Conservation (phyloP, 2,113 vertebrate genomes). For the Thryonomys swinderianus region DNA sequence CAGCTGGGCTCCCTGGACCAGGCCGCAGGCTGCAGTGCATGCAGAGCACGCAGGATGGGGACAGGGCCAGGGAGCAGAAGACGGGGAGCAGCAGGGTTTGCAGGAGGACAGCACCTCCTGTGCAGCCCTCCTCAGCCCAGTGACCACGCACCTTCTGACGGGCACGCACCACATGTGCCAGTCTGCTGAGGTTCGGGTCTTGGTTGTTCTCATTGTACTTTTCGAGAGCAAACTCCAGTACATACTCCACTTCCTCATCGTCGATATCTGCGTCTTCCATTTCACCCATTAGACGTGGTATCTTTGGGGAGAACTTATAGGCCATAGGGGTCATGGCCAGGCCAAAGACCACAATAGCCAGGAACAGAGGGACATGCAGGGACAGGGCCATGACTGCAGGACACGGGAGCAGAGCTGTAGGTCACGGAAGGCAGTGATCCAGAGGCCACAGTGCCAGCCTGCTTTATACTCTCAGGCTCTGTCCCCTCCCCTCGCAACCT, state of each 20-base stretch:
- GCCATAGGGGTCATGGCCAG: background rate
- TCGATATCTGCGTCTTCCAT: accelerated
- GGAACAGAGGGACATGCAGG: accelerated
- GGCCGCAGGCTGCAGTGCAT: background rate
- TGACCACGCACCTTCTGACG: slow-evolving; percentile 86
- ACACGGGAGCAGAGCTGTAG: background rate
- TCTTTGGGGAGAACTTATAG: background rate
- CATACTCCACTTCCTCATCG: slow-evolving; percentile 60
- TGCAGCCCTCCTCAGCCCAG: background rate
- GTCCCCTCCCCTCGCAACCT: accelerated
- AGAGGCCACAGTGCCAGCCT: background rate
- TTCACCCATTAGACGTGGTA: slow-evolving; percentile 69
- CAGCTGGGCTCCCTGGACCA: background rate
- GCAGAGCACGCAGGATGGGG: background rate
- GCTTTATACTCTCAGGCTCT: accelerated
- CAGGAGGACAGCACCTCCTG: background rate
- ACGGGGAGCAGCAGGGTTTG: background rate
- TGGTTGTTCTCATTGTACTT: slow-evolving; percentile 90
- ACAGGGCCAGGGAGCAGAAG: background rate
- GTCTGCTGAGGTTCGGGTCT: slow-evolving; percentile 81
- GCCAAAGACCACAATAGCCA: slow-evolving; percentile 12
- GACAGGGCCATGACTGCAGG: background rate
- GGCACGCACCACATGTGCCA: slow-evolving; percentile 75
- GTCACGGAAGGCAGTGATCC: background rate
- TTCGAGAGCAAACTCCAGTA: slow-evolving; percentile 86